Evolutionary conservation across 2,113 vertebrate species (phyloP).

Genomic region (Zeus faber): DNA sequence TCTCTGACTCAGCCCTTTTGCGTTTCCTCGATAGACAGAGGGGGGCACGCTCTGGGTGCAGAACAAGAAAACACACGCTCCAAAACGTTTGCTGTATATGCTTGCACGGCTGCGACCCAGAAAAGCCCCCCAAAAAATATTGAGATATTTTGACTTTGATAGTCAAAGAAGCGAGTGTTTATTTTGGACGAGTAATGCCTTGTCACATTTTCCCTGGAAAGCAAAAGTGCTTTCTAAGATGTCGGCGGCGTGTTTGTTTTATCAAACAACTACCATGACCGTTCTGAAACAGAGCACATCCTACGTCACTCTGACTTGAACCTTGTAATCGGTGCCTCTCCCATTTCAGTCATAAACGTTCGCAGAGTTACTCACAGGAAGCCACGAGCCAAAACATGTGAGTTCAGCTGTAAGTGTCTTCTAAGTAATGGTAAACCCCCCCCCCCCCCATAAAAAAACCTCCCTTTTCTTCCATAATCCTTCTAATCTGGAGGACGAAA

Average conservation of each 20-base stretch:
- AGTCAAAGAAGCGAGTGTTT: not conserved
- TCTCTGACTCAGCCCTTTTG: conserved; percentile 75
- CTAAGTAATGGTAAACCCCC: not conserved
- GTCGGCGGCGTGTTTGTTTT: conserved; percentile 1
- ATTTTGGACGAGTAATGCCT: not conserved
- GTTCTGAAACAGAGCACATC: not conserved
- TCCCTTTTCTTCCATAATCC: too few relatives aligned
- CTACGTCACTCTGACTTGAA: too few relatives aligned
- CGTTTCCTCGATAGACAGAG: conserved; percentile 70
- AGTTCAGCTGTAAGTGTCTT: not conserved
- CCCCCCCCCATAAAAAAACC: not conserved
- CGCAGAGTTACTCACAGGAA: too few relatives aligned
- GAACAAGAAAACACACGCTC: conserved; percentile 24
- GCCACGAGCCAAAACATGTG: too few relatives aligned
- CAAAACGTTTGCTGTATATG: conserved; percentile 10
- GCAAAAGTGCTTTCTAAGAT: conserved; percentile 8
- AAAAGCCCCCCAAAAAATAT: too few relatives aligned
- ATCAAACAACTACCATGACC: conserved; percentile 17
- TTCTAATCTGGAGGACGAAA: too few relatives aligned
- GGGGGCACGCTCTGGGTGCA: conserved; percentile 31
- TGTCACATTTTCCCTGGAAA: conserved; percentile 28
- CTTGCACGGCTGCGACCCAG: too few relatives aligned
- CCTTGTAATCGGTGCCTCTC: too few relatives aligned
- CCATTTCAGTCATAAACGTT: too few relatives aligned
- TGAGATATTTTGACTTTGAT: not conserved